Base-by-base conservation (phyloP, 64 coral and sea anemone genomes). In the Stichodactyla mertensii region DNA sequence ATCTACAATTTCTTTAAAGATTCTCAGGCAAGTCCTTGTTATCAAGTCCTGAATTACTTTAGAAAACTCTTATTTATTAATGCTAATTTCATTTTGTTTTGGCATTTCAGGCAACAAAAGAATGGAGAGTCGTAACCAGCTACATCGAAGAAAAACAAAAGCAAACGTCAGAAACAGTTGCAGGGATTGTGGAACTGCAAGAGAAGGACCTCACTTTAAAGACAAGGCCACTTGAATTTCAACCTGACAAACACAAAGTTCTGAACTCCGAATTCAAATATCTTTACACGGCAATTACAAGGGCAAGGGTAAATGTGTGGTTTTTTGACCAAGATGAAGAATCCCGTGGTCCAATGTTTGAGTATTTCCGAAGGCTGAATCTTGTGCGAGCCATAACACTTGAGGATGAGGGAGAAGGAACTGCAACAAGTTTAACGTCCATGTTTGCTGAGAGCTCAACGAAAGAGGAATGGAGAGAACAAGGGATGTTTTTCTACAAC, bases 261-360 rank as follows among this genome's bases (percentile, higher is more conserved):
- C 88, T 99, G 6, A 99, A 92, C 57, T 95, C 97, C 9, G 97
- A 99, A 77, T 95, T 99, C 81, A 99, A 99, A 61, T 99, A 86
- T 66, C 77, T 99, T 16, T 99, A 99, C 88, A 99, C 97, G 4
- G 97, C 97, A 45, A 92, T 99, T 23, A 99, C 97, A 51, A 87
- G 97, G 27, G 97, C 97, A 6, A 79, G 97, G 67, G 97, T 99
- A 5, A 99, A 99, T 82, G 97, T 99, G 16, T 99, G 97, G 97
- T 91, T 99, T 55, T 99, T 99, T 83, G 97, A 99, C 27, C 85
- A 99, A 78, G 90, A 94, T 82, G 82, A 88, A 55, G 93, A 99
- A 54, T 86, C 93, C 0, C 87, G 97, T 20, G 82, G 90, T 6
- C 93, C 97, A 1, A 88, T 99, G 85, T 99, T 99, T 89, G 97